Conservation (phyloP, 2,888 invertebrate species). For the Dilophus febrilis region DNA sequence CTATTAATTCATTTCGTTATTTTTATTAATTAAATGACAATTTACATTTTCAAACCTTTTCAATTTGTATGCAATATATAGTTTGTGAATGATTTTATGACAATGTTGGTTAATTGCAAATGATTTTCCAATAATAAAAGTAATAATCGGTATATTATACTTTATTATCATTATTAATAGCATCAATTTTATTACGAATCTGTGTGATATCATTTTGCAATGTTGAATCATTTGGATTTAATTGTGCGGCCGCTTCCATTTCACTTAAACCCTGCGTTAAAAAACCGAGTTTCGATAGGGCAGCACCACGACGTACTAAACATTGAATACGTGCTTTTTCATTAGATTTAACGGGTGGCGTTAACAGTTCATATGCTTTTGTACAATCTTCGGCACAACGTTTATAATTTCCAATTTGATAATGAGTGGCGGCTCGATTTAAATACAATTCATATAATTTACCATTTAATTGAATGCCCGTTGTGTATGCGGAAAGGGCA, state of each 20-base stretch:
- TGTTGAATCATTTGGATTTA: slow-evolving; percentile 43
- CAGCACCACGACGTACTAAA: slow-evolving; percentile 55
- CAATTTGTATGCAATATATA: too few species aligned
- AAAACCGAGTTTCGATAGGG: slow-evolving; percentile 50
- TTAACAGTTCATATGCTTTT: slow-evolving; percentile 54
- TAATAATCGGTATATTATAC: too few species aligned
- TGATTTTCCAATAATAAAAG: too few species aligned
- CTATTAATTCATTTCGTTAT: too few species aligned
- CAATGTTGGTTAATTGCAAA: too few species aligned
- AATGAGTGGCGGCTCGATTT: slow-evolving; percentile 65
- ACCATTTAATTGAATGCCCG: slow-evolving; percentile 51
- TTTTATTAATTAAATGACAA: too few species aligned
- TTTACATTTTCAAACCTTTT: too few species aligned
- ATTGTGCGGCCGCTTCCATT: slow-evolving; percentile 51
- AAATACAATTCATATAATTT: slow-evolving; percentile 56
- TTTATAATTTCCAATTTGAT: slow-evolving; percentile 54
- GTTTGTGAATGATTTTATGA: too few species aligned
- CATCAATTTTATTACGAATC: too few species aligned
- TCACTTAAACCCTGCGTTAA: slow-evolving; percentile 54
- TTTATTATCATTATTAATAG: too few species aligned
- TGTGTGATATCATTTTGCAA: slow-evolving; percentile 39
- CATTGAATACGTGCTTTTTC: slow-evolving; percentile 51
- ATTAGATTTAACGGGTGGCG: slow-evolving; percentile 55
- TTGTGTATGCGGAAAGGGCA: slow-evolving; percentile 66
- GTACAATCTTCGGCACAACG: slow-evolving; percentile 46